Conservation (phyloP, 2,797 vertebrate species). For the Coreius guichenoti region DNA sequence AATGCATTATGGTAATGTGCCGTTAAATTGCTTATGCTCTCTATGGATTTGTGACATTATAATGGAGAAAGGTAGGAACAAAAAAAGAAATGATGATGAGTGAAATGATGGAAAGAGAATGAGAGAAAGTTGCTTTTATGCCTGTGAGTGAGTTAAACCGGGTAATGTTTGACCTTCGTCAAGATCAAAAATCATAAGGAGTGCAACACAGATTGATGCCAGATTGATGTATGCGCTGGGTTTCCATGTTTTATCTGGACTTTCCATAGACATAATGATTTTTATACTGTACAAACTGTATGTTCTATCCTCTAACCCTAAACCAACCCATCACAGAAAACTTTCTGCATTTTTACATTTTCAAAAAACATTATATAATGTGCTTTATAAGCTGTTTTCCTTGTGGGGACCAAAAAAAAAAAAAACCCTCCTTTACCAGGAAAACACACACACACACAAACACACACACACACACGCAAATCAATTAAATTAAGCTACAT, state of each 20-base stretch:
- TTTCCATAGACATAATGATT: no score
- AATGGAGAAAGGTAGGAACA: constrained; percentile 11
- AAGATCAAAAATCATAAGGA: constrained; percentile 57
- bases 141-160: constrained; percentile 23
- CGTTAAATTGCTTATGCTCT: constrained; percentile 21
- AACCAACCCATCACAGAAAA: no score
- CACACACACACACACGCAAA: constrained; percentile 26
- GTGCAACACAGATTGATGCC: constrained; percentile 14
- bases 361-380: no score
- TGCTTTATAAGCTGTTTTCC: no score
- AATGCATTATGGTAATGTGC: background rate
- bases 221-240: background rate
- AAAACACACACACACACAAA: background rate
- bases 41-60: constrained; percentile 29
- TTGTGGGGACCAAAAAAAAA: no score
- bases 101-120: constrained; percentile 7
- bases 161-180: constrained; percentile 70
- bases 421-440: no score
- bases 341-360: no score
- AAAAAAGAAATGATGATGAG: constrained; percentile 31
- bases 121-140: background rate
- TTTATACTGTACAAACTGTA: no score
- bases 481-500: constrained; percentile 46
- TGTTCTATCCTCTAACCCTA: no score
- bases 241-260: no score